Base-by-base conservation (phyloP, 2,797 vertebrate genomes). In the Sparus aurata region DNA sequence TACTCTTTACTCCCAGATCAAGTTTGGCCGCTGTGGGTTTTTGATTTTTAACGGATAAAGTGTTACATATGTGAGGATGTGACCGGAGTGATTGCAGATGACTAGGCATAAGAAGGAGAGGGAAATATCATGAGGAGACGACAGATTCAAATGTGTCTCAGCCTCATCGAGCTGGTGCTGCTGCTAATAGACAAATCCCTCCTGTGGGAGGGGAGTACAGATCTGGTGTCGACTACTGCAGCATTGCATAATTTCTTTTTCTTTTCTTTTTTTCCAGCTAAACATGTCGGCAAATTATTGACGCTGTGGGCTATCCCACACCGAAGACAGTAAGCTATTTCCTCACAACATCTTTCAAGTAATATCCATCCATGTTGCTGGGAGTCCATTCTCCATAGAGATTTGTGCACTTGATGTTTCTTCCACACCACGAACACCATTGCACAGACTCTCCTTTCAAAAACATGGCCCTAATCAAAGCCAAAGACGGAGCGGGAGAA, bases 391-490 rank as follows among this genome's bases (percentile, higher is more conserved):
- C 34, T 83, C 83, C 62, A 66, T 49, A 65, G 65, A 49, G 75
- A 64, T 62, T 83, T 67, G 45, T 41, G 41, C 64, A 50, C 52
- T 83, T 59, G 49, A 64, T 82, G 38, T 77, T 73, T 83, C 61
- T 64, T 75, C 12, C 9, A 77, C 46, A 22, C 46, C n/a, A 18
- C 27, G 53, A 71, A 69, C 59, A 47, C 13, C 22, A 62, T 2
- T 17, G 46, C 83, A 80, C 11, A 23, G n/a, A 65, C 49, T 64
- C 67, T 67, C 25, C 65, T 68, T 76, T 79, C 54, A 85, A 74
- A 34, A 87, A 85, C 53, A 58, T 0, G 1, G 52, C 27, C 27
- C 70, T 75, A 74, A 89, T 91, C 62, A 93, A 86, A 88, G 69
- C 61, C 69, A 80, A 70, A 77, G 57, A 70, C 7, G 25, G 34